Evolutionary conservation across 2,113 vertebrate genomes (phyloP).

Genomic region (Polypterus bichir): DNA sequence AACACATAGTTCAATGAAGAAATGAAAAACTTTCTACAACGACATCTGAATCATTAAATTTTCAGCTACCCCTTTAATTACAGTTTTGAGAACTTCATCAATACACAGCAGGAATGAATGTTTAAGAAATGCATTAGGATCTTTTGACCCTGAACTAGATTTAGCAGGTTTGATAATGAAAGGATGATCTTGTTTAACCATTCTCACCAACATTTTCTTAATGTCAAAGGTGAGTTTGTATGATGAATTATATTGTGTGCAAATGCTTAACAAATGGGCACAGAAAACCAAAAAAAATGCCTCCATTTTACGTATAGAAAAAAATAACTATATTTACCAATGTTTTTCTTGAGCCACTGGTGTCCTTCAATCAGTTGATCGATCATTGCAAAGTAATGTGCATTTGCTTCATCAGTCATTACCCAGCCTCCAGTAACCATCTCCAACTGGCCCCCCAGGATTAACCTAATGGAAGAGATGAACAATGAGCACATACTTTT

Average conservation of each 20-base stretch:
- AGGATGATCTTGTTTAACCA: no score
- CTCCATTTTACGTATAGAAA: neutral
- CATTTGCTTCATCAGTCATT: conserved; percentile 91
- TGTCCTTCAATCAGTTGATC: conserved; percentile 97
- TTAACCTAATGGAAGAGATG: neutral
- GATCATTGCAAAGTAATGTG: conserved; percentile 90
- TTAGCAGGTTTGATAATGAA: no score
- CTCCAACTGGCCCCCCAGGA: conserved; percentile 78
- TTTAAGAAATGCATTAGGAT: no score
- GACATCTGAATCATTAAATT: no score
- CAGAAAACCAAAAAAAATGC: neutral
- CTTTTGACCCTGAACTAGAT: no score
- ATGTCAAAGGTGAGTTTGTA: neutral
- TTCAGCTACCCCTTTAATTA: no score
- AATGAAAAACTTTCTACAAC: no score
- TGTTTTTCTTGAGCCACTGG: conserved; percentile 90
- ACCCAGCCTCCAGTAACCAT: conserved; percentile 95
- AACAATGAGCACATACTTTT: no score
- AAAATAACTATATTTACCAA: conserved; percentile 51
- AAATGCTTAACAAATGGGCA: neutral
- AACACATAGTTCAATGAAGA: no score
- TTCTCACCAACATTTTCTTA: no score
- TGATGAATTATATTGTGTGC: neutral
- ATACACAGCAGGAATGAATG: no score
- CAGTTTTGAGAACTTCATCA: no score